These are phyloP conservation scores for Andrena chrysosceles DNA, from an alignment of 2,888 invertebrate genomes.

Conservation along the genomic window DNA sequence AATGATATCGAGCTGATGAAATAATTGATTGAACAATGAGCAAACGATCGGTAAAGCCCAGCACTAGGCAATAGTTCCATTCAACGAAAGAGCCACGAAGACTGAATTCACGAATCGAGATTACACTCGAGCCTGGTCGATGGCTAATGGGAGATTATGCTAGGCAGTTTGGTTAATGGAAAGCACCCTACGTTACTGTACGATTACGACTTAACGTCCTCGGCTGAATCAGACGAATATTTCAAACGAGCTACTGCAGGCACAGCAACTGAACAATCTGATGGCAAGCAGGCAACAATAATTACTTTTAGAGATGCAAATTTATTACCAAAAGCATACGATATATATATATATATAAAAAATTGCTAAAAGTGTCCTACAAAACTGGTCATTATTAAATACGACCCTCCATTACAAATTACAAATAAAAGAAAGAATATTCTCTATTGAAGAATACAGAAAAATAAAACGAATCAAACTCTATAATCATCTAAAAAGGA, in stretches of 20 bases:
- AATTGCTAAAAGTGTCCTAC: too few relatives aligned
- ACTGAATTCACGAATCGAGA: conserved; percentile 57
- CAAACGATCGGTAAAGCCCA: conserved; percentile 15
- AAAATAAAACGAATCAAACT: neutral
- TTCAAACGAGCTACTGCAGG: conserved; percentile 21
- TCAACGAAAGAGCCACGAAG: conserved; percentile 56
- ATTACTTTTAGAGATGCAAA: neutral
- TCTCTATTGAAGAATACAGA: neutral
- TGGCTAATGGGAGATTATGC: conserved; percentile 71
- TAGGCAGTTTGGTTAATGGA: conserved; percentile 67
- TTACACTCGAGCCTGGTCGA: conserved; percentile 55
- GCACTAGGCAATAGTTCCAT: conserved; percentile 16
- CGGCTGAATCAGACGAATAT: conserved; percentile 57
- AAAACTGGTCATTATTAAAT: too few relatives aligned
- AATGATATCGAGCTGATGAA: conserved; percentile 24
- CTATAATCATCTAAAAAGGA: too few relatives aligned
- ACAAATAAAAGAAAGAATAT: too few relatives aligned
- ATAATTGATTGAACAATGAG: conserved; percentile 33
- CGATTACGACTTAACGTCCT: conserved; percentile 59
- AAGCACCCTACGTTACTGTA: conserved; percentile 48
- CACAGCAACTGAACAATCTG: neutral
- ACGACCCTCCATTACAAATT: too few relatives aligned
- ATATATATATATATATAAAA: too few relatives aligned
- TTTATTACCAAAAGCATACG: too few relatives aligned
- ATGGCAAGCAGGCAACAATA: neutral